Percentiles rank a stretch among this genome's conserved stretches.
Conservation (phyloP, 2,888 invertebrate genomes). For the Rugalucina vietnamica region DNA sequence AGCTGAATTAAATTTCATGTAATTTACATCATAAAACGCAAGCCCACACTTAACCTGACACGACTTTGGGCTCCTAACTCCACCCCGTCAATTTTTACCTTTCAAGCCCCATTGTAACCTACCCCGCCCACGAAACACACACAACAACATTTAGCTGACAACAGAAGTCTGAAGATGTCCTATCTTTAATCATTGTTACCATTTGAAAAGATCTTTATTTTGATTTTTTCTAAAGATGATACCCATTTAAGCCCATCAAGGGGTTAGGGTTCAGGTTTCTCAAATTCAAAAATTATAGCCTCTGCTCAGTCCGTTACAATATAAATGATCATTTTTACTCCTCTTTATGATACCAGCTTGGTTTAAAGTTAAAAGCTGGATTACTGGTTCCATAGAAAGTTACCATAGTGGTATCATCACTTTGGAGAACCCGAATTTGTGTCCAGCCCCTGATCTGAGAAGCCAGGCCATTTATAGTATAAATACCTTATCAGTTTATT, state of each 20-base stretch:
- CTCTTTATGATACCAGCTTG: no score
- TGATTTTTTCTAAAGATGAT: not conserved
- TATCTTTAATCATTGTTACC: not conserved
- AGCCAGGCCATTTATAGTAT: no score
- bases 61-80: not conserved
- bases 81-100: conserved; percentile 2
- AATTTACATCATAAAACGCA: conserved; percentile 5
- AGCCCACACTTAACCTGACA: not conserved
- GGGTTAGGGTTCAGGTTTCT: not conserved
- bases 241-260: not conserved
- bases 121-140: not conserved
- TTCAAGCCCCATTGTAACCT: not conserved
- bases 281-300: not conserved
- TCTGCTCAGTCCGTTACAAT: no score
- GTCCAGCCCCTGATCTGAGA: no score
- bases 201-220: conserved; percentile 1
- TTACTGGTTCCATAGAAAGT: no score
- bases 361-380: no score
- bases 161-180: not conserved
- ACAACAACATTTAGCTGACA: not conserved
- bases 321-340: no score
- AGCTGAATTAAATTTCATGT: not conserved
- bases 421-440: no score
- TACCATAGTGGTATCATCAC: no score
- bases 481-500: no score